Conservation (phyloP, 1,140 invertebrate genomes). For the Copidosoma floridanum region DNA sequence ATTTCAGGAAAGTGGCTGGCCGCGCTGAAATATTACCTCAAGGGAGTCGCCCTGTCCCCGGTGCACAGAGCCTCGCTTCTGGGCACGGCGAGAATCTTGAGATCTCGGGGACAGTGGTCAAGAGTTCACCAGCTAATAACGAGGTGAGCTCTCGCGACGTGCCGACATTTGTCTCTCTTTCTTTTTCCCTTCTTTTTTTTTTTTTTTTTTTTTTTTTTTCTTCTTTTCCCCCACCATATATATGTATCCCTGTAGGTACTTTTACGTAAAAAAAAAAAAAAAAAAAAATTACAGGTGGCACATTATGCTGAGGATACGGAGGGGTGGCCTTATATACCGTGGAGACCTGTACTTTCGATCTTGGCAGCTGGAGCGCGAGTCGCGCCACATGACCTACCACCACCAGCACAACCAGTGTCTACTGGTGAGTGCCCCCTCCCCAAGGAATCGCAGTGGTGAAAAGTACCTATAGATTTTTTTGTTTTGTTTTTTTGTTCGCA, state of each 20-base stretch:
- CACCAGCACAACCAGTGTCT: slow-evolving; percentile 48
- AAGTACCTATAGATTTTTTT: too few relatives aligned
- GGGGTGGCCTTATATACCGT: slow-evolving; percentile 52
- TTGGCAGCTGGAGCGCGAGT: slow-evolving; percentile 54
- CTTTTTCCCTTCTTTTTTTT: background rate
- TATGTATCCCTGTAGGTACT: too few relatives aligned
- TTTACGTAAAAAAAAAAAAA: too few relatives aligned
- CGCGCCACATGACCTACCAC: slow-evolving; percentile 43
- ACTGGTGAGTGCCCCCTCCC: slow-evolving; percentile 50
- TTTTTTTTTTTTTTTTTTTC: too few relatives aligned
- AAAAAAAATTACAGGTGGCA: slow-evolving; percentile 44
- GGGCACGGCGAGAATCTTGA: slow-evolving; percentile 60
- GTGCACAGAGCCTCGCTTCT: slow-evolving; percentile 58
- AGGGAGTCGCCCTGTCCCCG: slow-evolving; percentile 57
- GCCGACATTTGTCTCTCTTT: background rate
- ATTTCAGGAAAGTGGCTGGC: slow-evolving; percentile 53
- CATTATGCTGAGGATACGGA: slow-evolving; percentile 48
- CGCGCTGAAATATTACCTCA: slow-evolving; percentile 62
- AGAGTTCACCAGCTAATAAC: slow-evolving; percentile 65
- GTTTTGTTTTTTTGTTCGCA: too few relatives aligned
- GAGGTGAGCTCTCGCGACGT: slow-evolving; percentile 56
- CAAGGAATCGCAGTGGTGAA: background rate
- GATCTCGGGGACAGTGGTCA: slow-evolving; percentile 63
- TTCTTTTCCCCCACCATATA: too few relatives aligned
- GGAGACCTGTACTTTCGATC: slow-evolving; percentile 56